A percentile compares a stretch with the other conserved stretches of the same genome.
Conservation (phyloP, 2,888 invertebrate genomes). For the Volucella bombylans region DNA sequence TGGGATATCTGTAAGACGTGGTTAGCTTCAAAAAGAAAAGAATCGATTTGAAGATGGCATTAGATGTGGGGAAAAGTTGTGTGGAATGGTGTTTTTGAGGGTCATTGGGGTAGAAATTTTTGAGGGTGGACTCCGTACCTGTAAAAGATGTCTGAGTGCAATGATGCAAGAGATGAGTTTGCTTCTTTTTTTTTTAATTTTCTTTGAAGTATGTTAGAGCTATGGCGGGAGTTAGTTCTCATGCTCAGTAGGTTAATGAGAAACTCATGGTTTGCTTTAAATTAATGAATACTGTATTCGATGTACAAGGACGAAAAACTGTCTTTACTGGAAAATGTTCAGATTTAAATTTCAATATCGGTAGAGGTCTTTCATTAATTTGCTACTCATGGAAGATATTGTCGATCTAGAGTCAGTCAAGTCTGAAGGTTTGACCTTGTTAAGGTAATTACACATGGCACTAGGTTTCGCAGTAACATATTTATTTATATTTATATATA, state of each 20-base stretch:
- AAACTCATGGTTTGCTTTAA: constrained; percentile 34
- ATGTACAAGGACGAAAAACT: too few relatives aligned
- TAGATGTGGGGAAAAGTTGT: constrained; percentile 16
- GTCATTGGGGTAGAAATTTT: constrained; percentile 31
- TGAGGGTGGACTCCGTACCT: neutral
- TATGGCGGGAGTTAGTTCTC: constrained; percentile 47
- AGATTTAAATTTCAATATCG: too few relatives aligned
- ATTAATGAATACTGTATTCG: constrained; percentile 32
- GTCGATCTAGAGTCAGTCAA: too few relatives aligned
- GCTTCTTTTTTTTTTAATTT: constrained; percentile 13
- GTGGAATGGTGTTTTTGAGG: constrained; percentile 47
- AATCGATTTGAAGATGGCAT: constrained; percentile 41
- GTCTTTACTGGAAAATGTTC: too few relatives aligned
- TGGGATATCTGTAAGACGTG: constrained; percentile 59
- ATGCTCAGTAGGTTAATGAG: constrained; percentile 33
- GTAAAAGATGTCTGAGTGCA: constrained; percentile 31
- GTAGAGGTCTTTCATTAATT: too few relatives aligned
- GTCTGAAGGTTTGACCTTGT: too few relatives aligned
- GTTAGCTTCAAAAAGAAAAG: constrained; percentile 40
- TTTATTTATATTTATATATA: too few relatives aligned
- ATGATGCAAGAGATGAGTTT: constrained; percentile 26
- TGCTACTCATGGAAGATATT: too few relatives aligned
- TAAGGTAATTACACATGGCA: too few relatives aligned
- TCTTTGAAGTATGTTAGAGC: constrained; percentile 13
- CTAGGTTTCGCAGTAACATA: too few relatives aligned